Evolutionary conservation across 2,797 vertebrate species (phyloP), one percentile per base, ranked within the genome.

Genomic region (Podarcis siculus): DNA sequence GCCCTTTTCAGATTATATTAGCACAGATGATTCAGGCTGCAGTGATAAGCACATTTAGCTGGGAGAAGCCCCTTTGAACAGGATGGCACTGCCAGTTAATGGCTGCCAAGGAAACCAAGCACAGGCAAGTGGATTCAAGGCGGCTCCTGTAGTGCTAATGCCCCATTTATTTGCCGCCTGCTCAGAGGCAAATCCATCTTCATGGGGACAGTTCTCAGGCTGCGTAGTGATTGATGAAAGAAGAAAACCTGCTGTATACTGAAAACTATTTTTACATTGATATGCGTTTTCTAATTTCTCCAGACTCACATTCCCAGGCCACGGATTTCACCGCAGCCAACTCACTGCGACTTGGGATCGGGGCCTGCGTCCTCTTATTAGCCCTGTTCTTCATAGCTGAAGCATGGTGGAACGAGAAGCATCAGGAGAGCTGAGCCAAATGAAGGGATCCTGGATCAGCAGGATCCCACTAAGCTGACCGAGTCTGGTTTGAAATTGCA

Each of bases 271-370:
- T n/a, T 80, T 21, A 61, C n/a, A 3, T 61, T 21, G 23, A 21
- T 81, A 10, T 69, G 19, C 77, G 3, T 69, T 37, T 76, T 49
- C 42, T 55, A 1, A 15, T 87, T 55, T 81, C 58, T 89, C 73
- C 23, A 89, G 88, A 81, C 0, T 69, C 79, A 9, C 79, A n/a
- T 76, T 67, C 35, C 6, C 17, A 9, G 21, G 30, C 61, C 8
- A 25, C 39, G 2, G 78, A 89, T 77, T 89, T 82, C 71, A 86
- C 83, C 5, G 10, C 61, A 15, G 61, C 71, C 19, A 86, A 86
- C 64, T 39, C 30, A 19, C 8, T 76, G 27, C 79, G 83, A 3
- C 61, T 89, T 12, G 78, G 71, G 10, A 39, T 89, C 3, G 88
- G 78, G 13, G 27, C 79, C 6, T 13, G 69, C 3, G 0, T 89